Percentiles rank a stretch among this genome's conserved stretches.
Evolutionary conservation across 2,113 vertebrate species (phyloP).

Genomic region (Mellivora capensis): DNA sequence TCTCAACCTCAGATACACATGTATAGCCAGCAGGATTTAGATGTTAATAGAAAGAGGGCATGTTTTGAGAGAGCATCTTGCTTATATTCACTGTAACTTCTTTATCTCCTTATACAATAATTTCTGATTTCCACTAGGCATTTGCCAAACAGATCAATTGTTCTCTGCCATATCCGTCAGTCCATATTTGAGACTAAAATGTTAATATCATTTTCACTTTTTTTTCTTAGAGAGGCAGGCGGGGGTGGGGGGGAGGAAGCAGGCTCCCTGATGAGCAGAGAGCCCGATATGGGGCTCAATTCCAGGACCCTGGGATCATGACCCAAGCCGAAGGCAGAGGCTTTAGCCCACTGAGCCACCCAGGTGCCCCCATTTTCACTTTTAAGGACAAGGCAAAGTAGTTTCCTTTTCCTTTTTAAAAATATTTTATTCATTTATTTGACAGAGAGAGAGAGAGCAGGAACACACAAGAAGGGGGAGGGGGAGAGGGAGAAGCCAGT

Average conservation of each 20-base stretch:
- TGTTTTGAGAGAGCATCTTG: neutral
- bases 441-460: too few species aligned
- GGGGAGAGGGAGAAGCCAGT: too few species aligned
- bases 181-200: neutral
- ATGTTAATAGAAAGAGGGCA: neutral
- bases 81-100: neutral
- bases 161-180: neutral
- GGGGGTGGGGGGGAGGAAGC: too few species aligned
- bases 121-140: neutral
- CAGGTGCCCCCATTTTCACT: neutral
- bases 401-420: neutral
- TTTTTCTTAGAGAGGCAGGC: too few species aligned
- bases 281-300: too few species aligned
- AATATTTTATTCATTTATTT: too few species aligned
- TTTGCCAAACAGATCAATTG: neutral
- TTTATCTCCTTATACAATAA: neutral
- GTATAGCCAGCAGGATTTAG: neutral
- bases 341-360: too few species aligned
- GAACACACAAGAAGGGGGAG: too few species aligned
- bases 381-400: neutral
- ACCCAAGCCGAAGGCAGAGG: too few species aligned
- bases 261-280: too few species aligned
- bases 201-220: neutral
- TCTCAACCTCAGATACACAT: neutral
- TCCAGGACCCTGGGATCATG: too few species aligned